A percentile compares a stretch with the other conserved stretches of the same genome.
These are phyloP conservation scores for Tetragnatha versicolor DNA, from an alignment of 1,140 invertebrate species.

Conservation along the genomic window DNA sequence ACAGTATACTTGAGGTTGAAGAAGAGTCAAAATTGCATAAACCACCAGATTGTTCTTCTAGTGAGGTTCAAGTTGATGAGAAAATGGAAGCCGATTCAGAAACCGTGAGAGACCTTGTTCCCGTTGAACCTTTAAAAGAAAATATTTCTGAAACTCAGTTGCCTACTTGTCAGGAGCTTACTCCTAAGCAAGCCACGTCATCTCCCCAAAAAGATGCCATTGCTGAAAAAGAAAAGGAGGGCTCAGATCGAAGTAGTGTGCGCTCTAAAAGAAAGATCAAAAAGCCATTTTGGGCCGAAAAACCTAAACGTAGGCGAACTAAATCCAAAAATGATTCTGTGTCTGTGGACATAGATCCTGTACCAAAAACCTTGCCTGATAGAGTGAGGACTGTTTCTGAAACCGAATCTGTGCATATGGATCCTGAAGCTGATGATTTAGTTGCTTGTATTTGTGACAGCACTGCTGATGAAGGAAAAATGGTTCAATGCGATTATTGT, in stretches of 20 bases:
- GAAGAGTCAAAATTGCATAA: no score
- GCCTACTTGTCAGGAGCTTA: background rate
- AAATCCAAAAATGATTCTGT: constrained; percentile 45
- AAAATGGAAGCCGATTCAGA: no score
- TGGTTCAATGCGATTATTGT: constrained; percentile 49
- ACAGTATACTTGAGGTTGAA: no score
- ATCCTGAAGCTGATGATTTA: constrained; percentile 19
- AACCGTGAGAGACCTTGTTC: no score
- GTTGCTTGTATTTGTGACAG: constrained; percentile 41
- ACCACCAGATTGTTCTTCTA: no score
- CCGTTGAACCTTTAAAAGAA: no score
- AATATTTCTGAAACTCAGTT: no score
- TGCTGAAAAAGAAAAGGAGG: background rate
- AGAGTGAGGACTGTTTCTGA: background rate
- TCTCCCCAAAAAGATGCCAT: constrained; percentile 30
- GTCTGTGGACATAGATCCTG: constrained; percentile 3
- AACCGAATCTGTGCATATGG: background rate
- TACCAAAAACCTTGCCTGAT: background rate
- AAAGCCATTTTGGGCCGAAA: constrained; percentile 19
- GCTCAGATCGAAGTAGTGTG: background rate
- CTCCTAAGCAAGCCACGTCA: constrained; percentile 36
- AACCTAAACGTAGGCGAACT: constrained; percentile 31
- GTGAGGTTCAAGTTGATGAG: no score
- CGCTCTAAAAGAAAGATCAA: constrained; percentile 19
- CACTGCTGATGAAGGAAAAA: constrained; percentile 45